phyloP scores from a whole-genome alignment of 37 sponge, comb jelly and placozoan species.

The Ephydatia muelleri region DNA sequence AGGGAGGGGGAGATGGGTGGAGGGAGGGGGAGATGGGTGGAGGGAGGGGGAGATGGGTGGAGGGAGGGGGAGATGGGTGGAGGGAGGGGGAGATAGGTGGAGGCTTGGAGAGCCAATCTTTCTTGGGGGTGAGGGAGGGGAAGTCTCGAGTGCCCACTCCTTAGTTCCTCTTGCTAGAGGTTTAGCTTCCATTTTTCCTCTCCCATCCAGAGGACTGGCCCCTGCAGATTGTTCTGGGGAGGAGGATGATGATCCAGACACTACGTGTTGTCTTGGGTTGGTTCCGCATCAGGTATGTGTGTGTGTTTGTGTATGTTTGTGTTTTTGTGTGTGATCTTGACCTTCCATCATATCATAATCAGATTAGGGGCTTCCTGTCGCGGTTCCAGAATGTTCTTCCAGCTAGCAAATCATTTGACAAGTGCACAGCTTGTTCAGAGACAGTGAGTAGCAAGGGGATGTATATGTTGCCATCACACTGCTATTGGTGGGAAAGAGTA shows the following conservation, averaged over 20 bases:
- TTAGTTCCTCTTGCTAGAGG: slow-evolving; percentile 4
- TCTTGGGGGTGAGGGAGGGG: not conserved
- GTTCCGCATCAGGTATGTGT: slow-evolving; percentile 85
- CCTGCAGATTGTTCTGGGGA: slow-evolving; percentile 35
- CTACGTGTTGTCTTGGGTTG: slow-evolving; percentile 62
- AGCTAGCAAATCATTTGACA: slow-evolving; percentile 78
- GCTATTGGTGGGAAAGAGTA: too few species aligned
- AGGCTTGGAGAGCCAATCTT: not conserved
- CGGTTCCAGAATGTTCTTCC: slow-evolving; percentile 89
- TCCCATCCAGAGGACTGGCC: slow-evolving; percentile 44
- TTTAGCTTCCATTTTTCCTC: slow-evolving; percentile 30
- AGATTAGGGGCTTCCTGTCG: slow-evolving; percentile 95
- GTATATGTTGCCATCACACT: too few species aligned
- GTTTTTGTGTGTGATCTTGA: not conserved
- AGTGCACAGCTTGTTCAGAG: slow-evolving; percentile 92
- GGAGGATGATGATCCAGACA: slow-evolving; percentile 64
- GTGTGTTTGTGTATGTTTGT: not conserved
- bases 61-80: too few species aligned
- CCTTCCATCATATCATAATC: not conserved
- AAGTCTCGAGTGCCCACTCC: not conserved
- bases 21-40: not conserved
- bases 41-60: not conserved
- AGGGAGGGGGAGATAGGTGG: not conserved
- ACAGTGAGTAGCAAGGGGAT: slow-evolving; percentile 27
- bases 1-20: not conserved